These are phyloP conservation scores for Toxotes lorentzi DNA, from an alignment of 2,797 vertebrate species.

Conservation along the genomic window DNA sequence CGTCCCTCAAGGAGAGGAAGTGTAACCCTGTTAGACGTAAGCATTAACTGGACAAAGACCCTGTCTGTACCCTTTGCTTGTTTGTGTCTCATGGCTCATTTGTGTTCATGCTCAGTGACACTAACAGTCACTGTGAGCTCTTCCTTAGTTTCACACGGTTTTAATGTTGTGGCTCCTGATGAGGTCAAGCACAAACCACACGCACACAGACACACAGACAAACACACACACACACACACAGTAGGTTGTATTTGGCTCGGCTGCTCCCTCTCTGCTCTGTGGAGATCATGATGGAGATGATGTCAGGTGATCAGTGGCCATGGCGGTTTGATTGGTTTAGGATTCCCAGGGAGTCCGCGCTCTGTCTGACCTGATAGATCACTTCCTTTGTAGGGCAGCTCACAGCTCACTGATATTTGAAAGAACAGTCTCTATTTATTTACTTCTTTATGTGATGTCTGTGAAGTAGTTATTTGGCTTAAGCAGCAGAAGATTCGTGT, in stretches of 20 bases:
- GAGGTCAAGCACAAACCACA: conserved; percentile 40
- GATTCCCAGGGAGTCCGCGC: conserved; percentile 29
- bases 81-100: conserved; percentile 52
- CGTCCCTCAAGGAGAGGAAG: conserved; percentile 26
- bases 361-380: conserved; percentile 41
- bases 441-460: not conserved
- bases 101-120: conserved; percentile 57
- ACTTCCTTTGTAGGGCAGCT: conserved; percentile 31
- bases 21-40: conserved; percentile 24
- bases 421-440: conserved; percentile 2
- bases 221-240: not conserved
- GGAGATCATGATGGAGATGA: conserved; percentile 42
- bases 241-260: conserved; percentile 1
- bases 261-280: conserved; percentile 23
- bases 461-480: not conserved
- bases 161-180: conserved; percentile 15
- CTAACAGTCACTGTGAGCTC: conserved; percentile 10
- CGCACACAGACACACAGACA: conserved; percentile 1
- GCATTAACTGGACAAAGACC: conserved; percentile 32
- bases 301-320: conserved; percentile 14
- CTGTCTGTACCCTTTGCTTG: conserved; percentile 36
- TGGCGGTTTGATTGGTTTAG: conserved; percentile 47
- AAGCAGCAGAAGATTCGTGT: not conserved
- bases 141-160: conserved; percentile 21
- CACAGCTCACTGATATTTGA: conserved; percentile 8